phyloP scores from a whole-genome alignment of 2,888 invertebrate genomes.

The Neocrepidodera transversa region DNA sequence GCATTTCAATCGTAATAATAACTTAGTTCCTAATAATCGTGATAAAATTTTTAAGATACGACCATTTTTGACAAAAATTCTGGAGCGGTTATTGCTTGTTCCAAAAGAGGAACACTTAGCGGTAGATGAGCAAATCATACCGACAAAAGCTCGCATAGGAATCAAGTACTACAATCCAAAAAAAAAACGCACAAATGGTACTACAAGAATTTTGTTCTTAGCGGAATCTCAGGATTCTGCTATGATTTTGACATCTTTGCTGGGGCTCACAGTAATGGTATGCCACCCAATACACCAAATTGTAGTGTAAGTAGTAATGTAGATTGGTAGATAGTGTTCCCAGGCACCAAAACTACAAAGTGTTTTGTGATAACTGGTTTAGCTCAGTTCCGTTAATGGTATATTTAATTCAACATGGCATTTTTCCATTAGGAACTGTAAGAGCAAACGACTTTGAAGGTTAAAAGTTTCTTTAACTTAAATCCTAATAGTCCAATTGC shows the following conservation, averaged over 20 bases:
- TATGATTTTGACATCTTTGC: slow-evolving; percentile 28
- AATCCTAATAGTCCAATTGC: too few species aligned
- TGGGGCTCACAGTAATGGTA: slow-evolving; percentile 20
- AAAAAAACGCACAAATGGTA: slow-evolving; percentile 24
- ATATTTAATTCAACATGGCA: slow-evolving; percentile 38
- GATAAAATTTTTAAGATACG: slow-evolving; percentile 5
- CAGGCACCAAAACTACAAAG: too few species aligned
- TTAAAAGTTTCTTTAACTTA: too few species aligned
- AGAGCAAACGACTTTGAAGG: slow-evolving; percentile 27
- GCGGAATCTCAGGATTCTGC: slow-evolving; percentile 29
- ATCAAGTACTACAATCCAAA: slow-evolving; percentile 25
- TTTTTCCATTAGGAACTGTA: slow-evolving; percentile 39
- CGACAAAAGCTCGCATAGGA: slow-evolving; percentile 14
- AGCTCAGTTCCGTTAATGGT: too few species aligned
- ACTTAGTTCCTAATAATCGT: background rate
- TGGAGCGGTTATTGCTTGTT: too few species aligned
- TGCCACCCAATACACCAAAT: slow-evolving; percentile 23
- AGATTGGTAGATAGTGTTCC: too few species aligned
- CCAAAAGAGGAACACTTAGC: too few species aligned
- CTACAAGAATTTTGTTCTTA: too few species aligned
- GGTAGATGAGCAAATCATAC: slow-evolving; percentile 23
- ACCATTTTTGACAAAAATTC: too few species aligned
- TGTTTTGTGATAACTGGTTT: too few species aligned
- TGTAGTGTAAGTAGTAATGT: too few species aligned
- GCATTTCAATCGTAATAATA: slow-evolving; percentile 6